phyloP scores from a whole-genome alignment of 2,888 invertebrate genomes.

The Stictocephala bisonia region DNA sequence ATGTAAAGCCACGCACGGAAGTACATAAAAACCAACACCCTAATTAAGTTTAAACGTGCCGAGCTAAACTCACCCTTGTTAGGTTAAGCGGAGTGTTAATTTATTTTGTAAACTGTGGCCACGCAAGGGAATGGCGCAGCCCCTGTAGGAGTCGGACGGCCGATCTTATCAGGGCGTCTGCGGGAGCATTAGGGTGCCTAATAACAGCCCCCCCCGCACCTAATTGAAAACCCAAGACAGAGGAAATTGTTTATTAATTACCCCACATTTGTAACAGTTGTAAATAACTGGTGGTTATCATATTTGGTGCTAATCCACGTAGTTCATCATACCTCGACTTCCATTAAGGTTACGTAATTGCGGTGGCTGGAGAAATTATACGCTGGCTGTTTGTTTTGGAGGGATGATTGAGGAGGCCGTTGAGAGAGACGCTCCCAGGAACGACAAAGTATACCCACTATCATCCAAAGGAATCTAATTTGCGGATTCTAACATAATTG shows the following conservation, averaged over 20 bases:
- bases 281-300: conserved; percentile 37
- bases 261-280: conserved; percentile 37
- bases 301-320: conserved; percentile 25
- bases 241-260: conserved; percentile 42
- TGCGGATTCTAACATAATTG: too few species aligned
- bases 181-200: conserved; percentile 35
- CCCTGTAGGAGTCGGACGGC: not conserved
- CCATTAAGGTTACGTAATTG: conserved; percentile 29
- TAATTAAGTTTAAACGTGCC: conserved; percentile 32
- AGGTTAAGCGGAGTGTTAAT: conserved; percentile 29
- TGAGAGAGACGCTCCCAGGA: too few species aligned
- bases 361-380: too few species aligned
- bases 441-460: too few species aligned
- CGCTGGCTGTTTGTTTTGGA: too few species aligned
- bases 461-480: too few species aligned
- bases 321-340: conserved; percentile 8
- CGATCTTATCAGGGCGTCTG: conserved; percentile 23
- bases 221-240: conserved; percentile 35
- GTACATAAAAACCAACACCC: conserved; percentile 31
- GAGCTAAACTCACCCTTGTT: conserved; percentile 35
- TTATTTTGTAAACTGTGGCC: conserved; percentile 14
- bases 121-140: conserved; percentile 17
- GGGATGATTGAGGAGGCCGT: too few species aligned
- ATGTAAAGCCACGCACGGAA: not conserved
- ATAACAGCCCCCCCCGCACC: conserved; percentile 28